phyloP scores from a whole-genome alignment of 2,888 invertebrate species.

The Pseudococcus jackbeardsleyi region DNA sequence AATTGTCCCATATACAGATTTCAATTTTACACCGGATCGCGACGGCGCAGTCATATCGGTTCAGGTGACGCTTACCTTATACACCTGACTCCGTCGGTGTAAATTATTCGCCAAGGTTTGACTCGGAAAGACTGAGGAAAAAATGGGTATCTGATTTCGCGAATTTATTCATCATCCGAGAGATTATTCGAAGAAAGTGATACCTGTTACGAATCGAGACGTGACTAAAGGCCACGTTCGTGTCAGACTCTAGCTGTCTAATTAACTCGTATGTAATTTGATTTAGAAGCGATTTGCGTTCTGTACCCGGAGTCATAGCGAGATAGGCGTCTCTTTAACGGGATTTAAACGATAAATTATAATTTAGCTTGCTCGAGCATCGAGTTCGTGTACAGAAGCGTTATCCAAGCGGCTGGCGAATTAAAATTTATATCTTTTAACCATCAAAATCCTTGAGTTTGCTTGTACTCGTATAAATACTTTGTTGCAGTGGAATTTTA shows the following conservation, averaged over 20 bases:
- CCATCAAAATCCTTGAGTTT: too few species aligned
- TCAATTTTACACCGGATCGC: conserved; percentile 3
- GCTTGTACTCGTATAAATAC: too few species aligned
- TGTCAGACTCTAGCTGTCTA: neutral
- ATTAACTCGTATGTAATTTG: neutral
- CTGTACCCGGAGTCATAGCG: neutral
- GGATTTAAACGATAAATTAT: neutral
- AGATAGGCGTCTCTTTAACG: neutral
- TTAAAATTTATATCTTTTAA: neutral
- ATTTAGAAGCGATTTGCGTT: neutral
- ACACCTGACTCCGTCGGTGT: neutral
- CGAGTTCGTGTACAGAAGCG: neutral
- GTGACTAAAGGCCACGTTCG: neutral
- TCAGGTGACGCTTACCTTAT: conserved; percentile 19
- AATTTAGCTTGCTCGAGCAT: neutral
- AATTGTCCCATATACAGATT: conserved; percentile 28
- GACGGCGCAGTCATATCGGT: conserved; percentile 22
- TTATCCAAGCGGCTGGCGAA: neutral
- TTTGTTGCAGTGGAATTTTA: too few species aligned
- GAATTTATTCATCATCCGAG: neutral
- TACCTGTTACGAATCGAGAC: neutral
- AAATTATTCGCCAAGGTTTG: neutral
- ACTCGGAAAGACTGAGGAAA: neutral
- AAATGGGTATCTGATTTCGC: neutral
- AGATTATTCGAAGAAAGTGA: neutral